A percentile compares a stretch with the other conserved stretches of the same genome.
phyloP scores from a whole-genome alignment of 2,888 invertebrate species.

The Biston stratarius region DNA sequence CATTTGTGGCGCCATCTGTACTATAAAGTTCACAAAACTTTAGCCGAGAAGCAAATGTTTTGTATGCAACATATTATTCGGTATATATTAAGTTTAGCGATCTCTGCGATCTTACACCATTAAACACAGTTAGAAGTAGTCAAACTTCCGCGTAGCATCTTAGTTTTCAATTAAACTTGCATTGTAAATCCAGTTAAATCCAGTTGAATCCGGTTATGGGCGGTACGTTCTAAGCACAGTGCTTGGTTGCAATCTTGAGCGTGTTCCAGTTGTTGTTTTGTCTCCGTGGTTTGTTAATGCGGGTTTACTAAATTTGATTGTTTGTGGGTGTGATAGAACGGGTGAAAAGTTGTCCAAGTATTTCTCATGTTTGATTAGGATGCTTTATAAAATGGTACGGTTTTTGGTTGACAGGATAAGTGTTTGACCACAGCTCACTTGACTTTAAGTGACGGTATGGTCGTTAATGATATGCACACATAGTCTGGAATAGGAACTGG shows the following conservation, averaged over 20 bases:
- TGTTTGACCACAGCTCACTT: no score
- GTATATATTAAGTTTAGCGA: conserved; percentile 6
- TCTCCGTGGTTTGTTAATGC: conserved; percentile 13
- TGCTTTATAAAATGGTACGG: neutral
- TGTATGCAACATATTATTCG: neutral
- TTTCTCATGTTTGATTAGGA: neutral
- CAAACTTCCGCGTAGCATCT: conserved; percentile 3
- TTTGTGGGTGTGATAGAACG: conserved; percentile 2
- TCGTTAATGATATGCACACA: no score
- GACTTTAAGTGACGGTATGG: no score
- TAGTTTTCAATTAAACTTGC: conserved; percentile 35
- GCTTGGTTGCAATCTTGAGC: conserved; percentile 27
- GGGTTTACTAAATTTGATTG: conserved; percentile 21
- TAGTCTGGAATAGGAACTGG: no score
- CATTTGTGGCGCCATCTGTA: no score
- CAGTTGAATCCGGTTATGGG: conserved; percentile 21
- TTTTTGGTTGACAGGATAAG: no score
- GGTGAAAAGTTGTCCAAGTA: neutral
- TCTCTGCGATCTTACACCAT: conserved; percentile 22
- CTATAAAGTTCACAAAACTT: neutral
- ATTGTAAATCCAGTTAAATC: conserved; percentile 31
- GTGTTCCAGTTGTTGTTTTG: conserved; percentile 31
- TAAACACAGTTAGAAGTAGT: conserved; percentile 14
- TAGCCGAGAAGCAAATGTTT: neutral
- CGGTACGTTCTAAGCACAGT: conserved; percentile 6